Evolutionary conservation across 2,888 invertebrate genomes (phyloP), one percentile per base, ranked within the genome.

Genomic region (Biston betularia): DNA sequence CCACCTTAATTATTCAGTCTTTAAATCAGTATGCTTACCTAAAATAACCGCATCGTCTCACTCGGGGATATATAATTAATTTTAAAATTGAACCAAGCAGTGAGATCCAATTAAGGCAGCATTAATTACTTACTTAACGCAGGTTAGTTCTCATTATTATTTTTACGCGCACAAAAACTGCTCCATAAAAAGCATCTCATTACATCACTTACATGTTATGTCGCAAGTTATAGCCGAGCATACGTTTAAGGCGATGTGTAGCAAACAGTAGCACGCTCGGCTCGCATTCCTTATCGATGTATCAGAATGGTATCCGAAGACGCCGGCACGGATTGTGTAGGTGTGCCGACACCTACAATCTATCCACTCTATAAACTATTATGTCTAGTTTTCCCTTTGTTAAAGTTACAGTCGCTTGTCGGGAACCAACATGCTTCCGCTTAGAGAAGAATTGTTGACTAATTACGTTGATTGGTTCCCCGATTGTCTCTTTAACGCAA

Each of bases 261-360:
- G 72, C 76, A 77, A 85, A 80, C 79, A 81, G 77, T 74, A 76
- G 79, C 75, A 77, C 75, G 79, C 77, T 78, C 81, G 78, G 78
- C 74, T 76, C 77, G 79, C 83, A 88, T 88, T 87, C 85, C 78
- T 79, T 75, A 73, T 72, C 76, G 80, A 83, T 85, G 83, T 83
- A 85, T 87, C 84, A 83, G 73, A 64, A 59, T 60, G 48, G 69
- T 71, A 72, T 63, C 63, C 66, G 64, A 70, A 67, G 66, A 62
- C 64, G 64, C 69, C 45, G 59, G 49, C 54, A 38, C 58, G 65
- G 45, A n/a, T 42, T 63, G 55, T 75, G 77, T 77, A 75, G 73
- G 74, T 74, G 71, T 69, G 70, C 74, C 70, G 69, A 70, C 57
- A 63, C 69, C 73, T 70, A 74, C 74, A 58, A 50, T 35, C 55